Evolutionary conservation across 2,888 invertebrate species (phyloP).

Genomic region (Vesta saturnalis): DNA sequence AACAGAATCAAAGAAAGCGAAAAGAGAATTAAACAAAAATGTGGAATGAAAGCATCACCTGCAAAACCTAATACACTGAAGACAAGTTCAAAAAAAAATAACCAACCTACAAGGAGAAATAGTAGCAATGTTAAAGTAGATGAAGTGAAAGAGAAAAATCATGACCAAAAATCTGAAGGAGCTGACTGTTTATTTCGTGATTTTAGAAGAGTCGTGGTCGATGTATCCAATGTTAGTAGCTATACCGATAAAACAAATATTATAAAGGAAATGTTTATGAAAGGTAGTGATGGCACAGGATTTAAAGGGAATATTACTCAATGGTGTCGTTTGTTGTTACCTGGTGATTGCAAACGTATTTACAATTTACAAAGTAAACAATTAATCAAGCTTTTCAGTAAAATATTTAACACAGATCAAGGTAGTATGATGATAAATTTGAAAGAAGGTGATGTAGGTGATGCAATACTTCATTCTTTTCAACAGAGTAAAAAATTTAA

Average conservation of each 20-base stretch:
- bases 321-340: constrained; percentile 86
- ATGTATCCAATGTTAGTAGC: constrained; percentile 79
- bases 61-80: constrained; percentile 48
- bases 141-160: not conserved
- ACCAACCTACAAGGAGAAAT: not conserved
- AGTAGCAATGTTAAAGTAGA: not conserved
- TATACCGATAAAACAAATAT: constrained; percentile 84
- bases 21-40: constrained; percentile 65
- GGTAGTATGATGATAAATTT: constrained; percentile 87
- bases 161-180: constrained; percentile 67
- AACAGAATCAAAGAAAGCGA: constrained; percentile 73
- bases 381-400: constrained; percentile 86
- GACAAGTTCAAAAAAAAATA: constrained; percentile 6
- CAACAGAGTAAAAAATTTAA: constrained; percentile 68
- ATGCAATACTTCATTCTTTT: constrained; percentile 84
- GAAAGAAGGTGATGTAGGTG: constrained; percentile 90
- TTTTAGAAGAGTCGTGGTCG: constrained; percentile 81
- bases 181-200: constrained; percentile 69
- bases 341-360: constrained; percentile 82
- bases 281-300: constrained; percentile 68
- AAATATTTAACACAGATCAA: constrained; percentile 77
- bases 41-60: constrained; percentile 58
- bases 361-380: constrained; percentile 95
- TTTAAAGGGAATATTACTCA: constrained; percentile 82
- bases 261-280: constrained; percentile 73